These are phyloP conservation scores for Dasypogon diadema DNA, from an alignment of 2,888 invertebrate species.

Conservation along the genomic window DNA sequence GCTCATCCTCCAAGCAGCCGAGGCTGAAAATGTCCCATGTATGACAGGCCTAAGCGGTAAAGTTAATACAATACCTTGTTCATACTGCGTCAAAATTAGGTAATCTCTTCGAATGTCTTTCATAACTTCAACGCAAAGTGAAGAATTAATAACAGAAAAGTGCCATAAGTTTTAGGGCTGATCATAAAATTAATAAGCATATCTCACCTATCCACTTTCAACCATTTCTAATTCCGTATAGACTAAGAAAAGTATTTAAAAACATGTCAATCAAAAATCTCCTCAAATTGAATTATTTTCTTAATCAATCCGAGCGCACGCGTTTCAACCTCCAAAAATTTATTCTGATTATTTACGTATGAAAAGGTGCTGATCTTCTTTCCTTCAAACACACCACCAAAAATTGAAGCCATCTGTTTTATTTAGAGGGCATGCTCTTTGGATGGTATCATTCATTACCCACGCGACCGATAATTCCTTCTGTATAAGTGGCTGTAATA, in stretches of 20 bases:
- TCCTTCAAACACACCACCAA: background rate
- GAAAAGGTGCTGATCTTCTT: constrained; percentile 13
- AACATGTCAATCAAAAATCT: background rate
- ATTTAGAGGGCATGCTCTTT: background rate
- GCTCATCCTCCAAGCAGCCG: no score
- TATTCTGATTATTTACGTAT: background rate
- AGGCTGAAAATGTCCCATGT: no score
- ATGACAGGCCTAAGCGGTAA: no score
- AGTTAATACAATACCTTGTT: no score
- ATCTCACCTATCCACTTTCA: no score
- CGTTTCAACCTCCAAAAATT: background rate
- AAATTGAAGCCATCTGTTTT: constrained; percentile 41
- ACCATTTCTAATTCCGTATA: no score
- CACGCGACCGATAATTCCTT: constrained; percentile 49
- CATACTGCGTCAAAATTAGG: no score
- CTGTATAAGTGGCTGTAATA: constrained; percentile 15
- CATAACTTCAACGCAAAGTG: no score
- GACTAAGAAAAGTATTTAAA: background rate
- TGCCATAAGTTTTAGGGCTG: no score
- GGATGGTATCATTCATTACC: constrained; percentile 24
- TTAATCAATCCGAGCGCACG: background rate
- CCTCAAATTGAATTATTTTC: background rate
- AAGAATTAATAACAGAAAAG: no score
- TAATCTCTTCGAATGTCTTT: no score
- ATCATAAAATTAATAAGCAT: no score